phyloP scores from a whole-genome alignment of 2,113 vertebrate genomes.

The Gobio gobio region DNA sequence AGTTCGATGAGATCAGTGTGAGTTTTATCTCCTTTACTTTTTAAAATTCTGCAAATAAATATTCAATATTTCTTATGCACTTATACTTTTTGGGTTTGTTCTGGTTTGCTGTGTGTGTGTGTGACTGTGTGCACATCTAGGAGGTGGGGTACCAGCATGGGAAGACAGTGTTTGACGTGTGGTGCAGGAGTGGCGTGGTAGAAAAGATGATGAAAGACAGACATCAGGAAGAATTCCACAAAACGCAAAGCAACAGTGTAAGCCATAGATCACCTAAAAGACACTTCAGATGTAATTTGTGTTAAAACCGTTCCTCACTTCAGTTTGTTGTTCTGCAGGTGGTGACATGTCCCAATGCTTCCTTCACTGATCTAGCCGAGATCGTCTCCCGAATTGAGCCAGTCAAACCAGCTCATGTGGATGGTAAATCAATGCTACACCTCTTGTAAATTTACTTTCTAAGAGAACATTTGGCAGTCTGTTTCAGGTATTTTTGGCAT shows the following conservation, averaged over 20 bases:
- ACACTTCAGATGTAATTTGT: slow-evolving; percentile 26
- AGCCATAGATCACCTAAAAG: slow-evolving; percentile 44
- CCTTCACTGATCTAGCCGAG: slow-evolving; percentile 94
- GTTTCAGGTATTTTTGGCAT: slow-evolving; percentile 26
- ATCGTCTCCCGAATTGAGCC: slow-evolving; percentile 95
- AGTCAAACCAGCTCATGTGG: slow-evolving; percentile 77
- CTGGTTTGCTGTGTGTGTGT: not conserved
- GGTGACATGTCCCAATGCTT: slow-evolving; percentile 88
- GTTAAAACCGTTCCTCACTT: slow-evolving; percentile 17
- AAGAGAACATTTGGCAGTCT: not conserved
- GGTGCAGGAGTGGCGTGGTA: slow-evolving; percentile 88
- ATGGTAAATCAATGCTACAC: slow-evolving; percentile 80
- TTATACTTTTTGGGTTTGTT: not conserved
- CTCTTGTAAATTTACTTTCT: not conserved
- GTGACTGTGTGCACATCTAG: slow-evolving; percentile 65
- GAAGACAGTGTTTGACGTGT: slow-evolving; percentile 90
- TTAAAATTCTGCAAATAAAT: not conserved
- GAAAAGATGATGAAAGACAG: slow-evolving; percentile 93
- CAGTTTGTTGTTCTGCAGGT: slow-evolving; percentile 70
- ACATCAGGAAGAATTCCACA: slow-evolving; percentile 83
- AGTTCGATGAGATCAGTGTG: slow-evolving; percentile 93
- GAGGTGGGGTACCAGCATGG: slow-evolving; percentile 95
- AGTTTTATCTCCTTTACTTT: slow-evolving; percentile 65
- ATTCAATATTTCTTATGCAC: not conserved
- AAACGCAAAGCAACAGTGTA: slow-evolving; percentile 82